Evolutionary conservation across 2,113 vertebrate species (phyloP).

Genomic region (Pyrgilauda ruficollis): DNA sequence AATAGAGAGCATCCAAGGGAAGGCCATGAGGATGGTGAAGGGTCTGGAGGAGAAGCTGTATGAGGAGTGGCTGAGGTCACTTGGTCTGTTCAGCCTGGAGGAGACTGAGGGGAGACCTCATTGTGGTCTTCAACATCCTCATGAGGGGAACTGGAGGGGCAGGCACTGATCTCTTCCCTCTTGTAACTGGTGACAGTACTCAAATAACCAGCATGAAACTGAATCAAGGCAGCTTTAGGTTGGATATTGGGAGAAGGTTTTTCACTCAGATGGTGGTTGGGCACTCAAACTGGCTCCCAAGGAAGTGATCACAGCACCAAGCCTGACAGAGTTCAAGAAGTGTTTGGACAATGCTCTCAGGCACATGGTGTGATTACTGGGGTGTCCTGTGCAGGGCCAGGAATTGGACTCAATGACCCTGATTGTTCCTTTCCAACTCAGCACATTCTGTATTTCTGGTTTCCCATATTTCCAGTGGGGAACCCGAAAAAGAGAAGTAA

Average conservation of each 20-base stretch:
- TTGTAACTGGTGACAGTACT: neutral
- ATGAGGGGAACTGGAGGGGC: neutral
- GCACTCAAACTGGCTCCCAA: neutral
- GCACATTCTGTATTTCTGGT: neutral
- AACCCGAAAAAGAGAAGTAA: neutral
- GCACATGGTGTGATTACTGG: neutral
- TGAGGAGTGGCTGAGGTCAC: neutral
- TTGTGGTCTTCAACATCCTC: neutral
- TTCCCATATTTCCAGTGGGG: neutral
- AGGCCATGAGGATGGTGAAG: neutral
- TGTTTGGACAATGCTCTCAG: neutral
- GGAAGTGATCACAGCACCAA: neutral
- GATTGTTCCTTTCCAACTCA: neutral
- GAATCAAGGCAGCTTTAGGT: neutral
- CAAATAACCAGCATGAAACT: neutral
- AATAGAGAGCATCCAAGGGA: neutral
- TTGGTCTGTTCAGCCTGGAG: neutral
- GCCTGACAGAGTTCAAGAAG: neutral
- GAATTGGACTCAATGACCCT: neutral
- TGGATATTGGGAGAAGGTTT: neutral
- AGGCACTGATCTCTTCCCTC: neutral
- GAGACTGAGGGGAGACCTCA: neutral
- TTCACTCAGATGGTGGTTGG: neutral
- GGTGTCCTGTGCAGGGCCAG: neutral
- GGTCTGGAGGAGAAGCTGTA: fast-evolving